phyloP scores from a whole-genome alignment of 2,888 invertebrate genomes.

The Eupithecia abbreviata region DNA sequence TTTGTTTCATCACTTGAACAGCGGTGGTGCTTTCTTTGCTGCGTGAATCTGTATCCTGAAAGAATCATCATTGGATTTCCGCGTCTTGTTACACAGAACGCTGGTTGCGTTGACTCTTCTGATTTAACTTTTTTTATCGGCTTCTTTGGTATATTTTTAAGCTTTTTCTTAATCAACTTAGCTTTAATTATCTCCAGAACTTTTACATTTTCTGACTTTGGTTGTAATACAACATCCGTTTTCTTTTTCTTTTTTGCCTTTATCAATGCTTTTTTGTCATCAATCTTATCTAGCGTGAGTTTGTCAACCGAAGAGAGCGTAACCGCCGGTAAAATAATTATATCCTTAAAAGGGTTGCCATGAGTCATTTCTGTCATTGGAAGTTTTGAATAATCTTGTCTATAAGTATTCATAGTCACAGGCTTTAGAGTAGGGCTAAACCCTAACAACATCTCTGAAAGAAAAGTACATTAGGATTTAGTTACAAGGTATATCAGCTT shows the following conservation, averaged over 20 bases:
- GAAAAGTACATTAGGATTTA: not conserved
- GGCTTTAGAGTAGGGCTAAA: not conserved
- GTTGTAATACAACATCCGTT: not conserved
- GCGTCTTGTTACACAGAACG: not conserved
- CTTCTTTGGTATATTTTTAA: not conserved
- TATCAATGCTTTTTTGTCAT: not conserved
- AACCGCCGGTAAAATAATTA: not conserved
- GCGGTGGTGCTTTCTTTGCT: not conserved
- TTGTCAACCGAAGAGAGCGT: not conserved
- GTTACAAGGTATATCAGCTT: not conserved
- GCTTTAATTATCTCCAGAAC: not conserved
- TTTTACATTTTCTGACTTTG: not conserved
- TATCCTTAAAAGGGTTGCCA: not conserved
- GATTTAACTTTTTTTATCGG: not conserved
- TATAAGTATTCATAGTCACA: not conserved
- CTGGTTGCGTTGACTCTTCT: not conserved
- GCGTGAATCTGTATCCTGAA: slow-evolving; percentile 1
- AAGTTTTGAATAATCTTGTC: not conserved
- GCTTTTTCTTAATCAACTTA: not conserved
- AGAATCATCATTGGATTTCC: slow-evolving; percentile 4
- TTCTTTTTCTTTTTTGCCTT: not conserved
- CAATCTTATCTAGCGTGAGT: not conserved
- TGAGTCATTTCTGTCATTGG: not conserved
- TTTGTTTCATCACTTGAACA: not conserved
- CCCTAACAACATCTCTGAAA: slow-evolving; percentile 5